These are phyloP conservation scores for Aspiorhynchus laticeps DNA, from an alignment of 2,113 vertebrate genomes.

Conservation along the genomic window DNA sequence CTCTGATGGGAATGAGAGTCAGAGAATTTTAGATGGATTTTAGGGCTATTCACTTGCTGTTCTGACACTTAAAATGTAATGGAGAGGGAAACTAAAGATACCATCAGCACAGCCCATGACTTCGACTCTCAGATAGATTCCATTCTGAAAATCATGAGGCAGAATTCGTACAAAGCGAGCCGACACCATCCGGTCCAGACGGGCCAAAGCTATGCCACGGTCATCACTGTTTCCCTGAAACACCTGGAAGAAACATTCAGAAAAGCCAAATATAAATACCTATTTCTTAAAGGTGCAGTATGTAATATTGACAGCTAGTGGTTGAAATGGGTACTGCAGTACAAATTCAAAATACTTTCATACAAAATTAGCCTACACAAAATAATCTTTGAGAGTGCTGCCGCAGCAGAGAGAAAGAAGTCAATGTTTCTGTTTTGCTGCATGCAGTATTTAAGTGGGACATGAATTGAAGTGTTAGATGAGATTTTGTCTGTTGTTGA, in stretches of 20 bases:
- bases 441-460: not conserved
- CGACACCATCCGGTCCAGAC: slow-evolving; percentile 76
- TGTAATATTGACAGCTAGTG: not conserved
- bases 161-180: slow-evolving; percentile 79
- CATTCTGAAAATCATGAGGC: slow-evolving; percentile 74
- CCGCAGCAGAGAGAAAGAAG: not conserved
- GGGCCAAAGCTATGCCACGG: slow-evolving; percentile 61
- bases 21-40: not conserved
- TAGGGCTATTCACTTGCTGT: not conserved
- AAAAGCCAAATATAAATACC: not conserved
- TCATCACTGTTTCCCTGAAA: slow-evolving; percentile 74
- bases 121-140: slow-evolving; percentile 78
- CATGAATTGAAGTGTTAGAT: not conserved
- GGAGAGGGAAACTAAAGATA: not conserved
- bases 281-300: not conserved
- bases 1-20: slow-evolving; percentile 51
- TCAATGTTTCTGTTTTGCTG: too few relatives aligned
- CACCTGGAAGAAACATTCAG: slow-evolving; percentile 64
- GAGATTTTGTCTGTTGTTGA: not conserved
- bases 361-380: not conserved
- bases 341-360: not conserved
- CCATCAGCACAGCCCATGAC: slow-evolving; percentile 82
- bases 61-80: not conserved
- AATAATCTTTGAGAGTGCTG: not conserved
- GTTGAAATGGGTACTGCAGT: not conserved